A percentile compares a stretch with the other conserved stretches of the same genome.
These are phyloP conservation scores for Pseudomyrmex concolor DNA, from an alignment of 1,140 invertebrate genomes.

Conservation along the genomic window DNA sequence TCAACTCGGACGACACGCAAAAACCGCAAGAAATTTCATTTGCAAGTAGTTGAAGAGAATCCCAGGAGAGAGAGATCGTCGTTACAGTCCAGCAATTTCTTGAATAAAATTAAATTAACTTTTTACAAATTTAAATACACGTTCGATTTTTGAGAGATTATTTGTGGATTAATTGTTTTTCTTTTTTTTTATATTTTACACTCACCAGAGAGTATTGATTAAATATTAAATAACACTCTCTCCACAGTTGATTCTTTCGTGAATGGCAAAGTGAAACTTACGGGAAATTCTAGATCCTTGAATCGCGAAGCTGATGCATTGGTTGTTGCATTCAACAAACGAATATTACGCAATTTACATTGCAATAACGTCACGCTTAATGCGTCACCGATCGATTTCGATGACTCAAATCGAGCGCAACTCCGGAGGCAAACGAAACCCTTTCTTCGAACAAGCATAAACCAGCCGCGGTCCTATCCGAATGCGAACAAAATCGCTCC, in stretches of 20 bases:
- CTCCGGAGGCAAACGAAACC: neutral
- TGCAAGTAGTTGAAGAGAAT: neutral
- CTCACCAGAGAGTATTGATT: no score
- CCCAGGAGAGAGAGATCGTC: neutral
- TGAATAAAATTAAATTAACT: neutral
- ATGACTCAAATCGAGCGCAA: slow-evolving; percentile 30
- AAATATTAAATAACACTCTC: no score
- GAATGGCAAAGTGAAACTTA: slow-evolving; percentile 1
- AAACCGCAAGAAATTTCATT: slow-evolving; percentile 47
- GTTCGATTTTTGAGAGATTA: neutral
- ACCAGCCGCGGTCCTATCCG: neutral
- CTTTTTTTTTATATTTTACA: no score
- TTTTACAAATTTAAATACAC: neutral
- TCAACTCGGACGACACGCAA: neutral
- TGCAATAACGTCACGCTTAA: slow-evolving; percentile 45
- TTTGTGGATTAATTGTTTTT: no score
- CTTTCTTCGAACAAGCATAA: slow-evolving; percentile 18
- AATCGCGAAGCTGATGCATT: slow-evolving; percentile 25
- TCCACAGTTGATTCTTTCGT: no score
- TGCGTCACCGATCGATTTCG: slow-evolving; percentile 42
- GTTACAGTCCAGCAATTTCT: neutral
- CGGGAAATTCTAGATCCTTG: slow-evolving; percentile 13
- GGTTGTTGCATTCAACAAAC: slow-evolving; percentile 2
- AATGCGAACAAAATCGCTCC: neutral
- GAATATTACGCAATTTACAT: slow-evolving; percentile 33